phyloP scores from a whole-genome alignment of 2,888 invertebrate species.

The Drosophila diplacantha region DNA sequence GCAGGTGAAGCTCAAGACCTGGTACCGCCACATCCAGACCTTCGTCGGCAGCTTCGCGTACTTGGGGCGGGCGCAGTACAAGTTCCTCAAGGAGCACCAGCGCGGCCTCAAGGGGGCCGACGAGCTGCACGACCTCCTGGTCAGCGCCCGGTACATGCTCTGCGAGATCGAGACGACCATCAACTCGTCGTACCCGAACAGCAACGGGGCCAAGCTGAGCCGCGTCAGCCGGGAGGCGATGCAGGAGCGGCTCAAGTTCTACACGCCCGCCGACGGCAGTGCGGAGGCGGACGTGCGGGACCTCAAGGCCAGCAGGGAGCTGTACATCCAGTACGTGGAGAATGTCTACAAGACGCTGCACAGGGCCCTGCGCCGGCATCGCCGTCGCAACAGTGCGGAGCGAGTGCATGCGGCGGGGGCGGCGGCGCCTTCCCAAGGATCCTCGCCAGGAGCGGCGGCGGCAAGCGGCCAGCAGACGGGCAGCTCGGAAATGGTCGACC shows the following conservation, averaged over 20 bases:
- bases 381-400: constrained; percentile 35
- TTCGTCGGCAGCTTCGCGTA: constrained; percentile 74
- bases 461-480: constrained; percentile 13
- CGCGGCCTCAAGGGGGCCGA: constrained; percentile 37
- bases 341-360: constrained; percentile 57
- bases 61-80: constrained; percentile 66
- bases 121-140: constrained; percentile 67
- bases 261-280: constrained; percentile 53
- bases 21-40: constrained; percentile 74
- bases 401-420: constrained; percentile 12
- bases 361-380: constrained; percentile 28
- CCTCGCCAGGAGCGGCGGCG: neutral
- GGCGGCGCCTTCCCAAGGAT: neutral
- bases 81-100: constrained; percentile 57
- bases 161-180: constrained; percentile 76
- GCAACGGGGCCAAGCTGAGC: constrained; percentile 50
- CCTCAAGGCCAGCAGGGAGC: constrained; percentile 65
- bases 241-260: constrained; percentile 59
- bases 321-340: constrained; percentile 60
- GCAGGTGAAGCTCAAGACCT: constrained; percentile 71
- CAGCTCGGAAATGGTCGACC: constrained; percentile 33
- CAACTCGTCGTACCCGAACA: constrained; percentile 63
- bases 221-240: constrained; percentile 49
- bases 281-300: constrained; percentile 50
- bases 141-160: constrained; percentile 68